These are phyloP conservation scores for Tragelaphus buxtoni DNA, from an alignment of 2,113 vertebrate species.

Conservation along the genomic window DNA sequence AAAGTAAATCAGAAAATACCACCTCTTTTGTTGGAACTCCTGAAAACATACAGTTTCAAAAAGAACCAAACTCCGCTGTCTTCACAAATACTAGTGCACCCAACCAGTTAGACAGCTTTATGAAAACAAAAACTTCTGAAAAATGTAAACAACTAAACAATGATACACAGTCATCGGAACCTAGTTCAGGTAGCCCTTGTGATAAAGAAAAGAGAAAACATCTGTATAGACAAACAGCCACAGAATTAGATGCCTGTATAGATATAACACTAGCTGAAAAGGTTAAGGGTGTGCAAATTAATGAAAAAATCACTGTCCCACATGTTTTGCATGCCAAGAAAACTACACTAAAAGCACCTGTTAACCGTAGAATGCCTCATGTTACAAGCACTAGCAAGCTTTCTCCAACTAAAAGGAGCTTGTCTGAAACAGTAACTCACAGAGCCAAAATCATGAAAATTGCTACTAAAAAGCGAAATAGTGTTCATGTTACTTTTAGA, in stretches of 20 bases:
- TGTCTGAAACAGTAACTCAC: constrained; percentile 84
- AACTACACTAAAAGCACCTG: constrained; percentile 78
- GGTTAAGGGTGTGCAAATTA: constrained; percentile 73
- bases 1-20: constrained; percentile 71
- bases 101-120: constrained; percentile 76
- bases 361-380: constrained; percentile 78
- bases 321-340: constrained; percentile 81
- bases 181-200: constrained; percentile 73
- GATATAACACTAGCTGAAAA: constrained; percentile 78
- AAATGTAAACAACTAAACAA: constrained; percentile 75
- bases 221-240: constrained; percentile 83
- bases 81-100: constrained; percentile 76
- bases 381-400: constrained; percentile 78
- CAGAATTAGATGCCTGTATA: constrained; percentile 77
- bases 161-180: constrained; percentile 71
- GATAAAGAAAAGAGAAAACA: constrained; percentile 80
- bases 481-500: constrained; percentile 95
- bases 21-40: constrained; percentile 72
- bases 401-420: constrained; percentile 85
- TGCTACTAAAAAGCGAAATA: constrained; percentile 86
- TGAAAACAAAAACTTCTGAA: constrained; percentile 74
- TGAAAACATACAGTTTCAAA: constrained; percentile 72
- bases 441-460: constrained; percentile 88
- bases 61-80: constrained; percentile 78
- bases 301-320: constrained; percentile 77